Evolutionary conservation across 2,797 vertebrate species (phyloP).

Genomic region (Sphaeramia orbicularis): DNA sequence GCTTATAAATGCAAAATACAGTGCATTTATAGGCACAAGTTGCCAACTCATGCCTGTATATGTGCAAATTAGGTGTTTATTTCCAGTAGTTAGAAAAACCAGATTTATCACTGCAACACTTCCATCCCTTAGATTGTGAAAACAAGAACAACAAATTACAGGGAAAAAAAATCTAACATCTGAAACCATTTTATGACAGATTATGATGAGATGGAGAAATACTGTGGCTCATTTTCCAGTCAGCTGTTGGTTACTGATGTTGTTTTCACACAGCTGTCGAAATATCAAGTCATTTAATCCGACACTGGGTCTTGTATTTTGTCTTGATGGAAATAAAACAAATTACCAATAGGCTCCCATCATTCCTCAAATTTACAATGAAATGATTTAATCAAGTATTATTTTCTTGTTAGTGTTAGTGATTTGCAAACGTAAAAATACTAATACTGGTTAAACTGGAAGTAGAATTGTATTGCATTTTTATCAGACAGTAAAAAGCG

Average conservation of each 20-base stretch:
- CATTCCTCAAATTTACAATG: constrained; percentile 25
- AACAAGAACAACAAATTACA: constrained; percentile 41
- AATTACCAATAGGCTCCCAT: constrained; percentile 37
- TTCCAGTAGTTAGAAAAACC: constrained; percentile 5
- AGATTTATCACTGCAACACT: constrained; percentile 10
- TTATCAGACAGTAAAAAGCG: not conserved
- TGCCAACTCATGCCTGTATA: not conserved
- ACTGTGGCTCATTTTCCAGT: constrained; percentile 22
- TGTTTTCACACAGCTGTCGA: constrained; percentile 49
- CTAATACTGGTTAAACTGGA: not conserved
- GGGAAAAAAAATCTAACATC: constrained; percentile 26
- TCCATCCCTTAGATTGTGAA: not conserved
- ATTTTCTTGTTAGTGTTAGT: constrained; percentile 18
- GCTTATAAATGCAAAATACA: constrained; percentile 10
- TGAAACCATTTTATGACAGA: constrained; percentile 26
- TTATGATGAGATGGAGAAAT: constrained; percentile 39
- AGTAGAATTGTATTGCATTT: not conserved
- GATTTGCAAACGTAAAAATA: constrained; percentile 30
- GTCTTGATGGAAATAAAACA: constrained; percentile 42
- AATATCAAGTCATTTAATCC: constrained; percentile 53
- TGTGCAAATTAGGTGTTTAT: constrained; percentile 12
- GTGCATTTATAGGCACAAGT: not conserved
- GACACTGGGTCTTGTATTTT: constrained; percentile 16
- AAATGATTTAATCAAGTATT: constrained; percentile 45
- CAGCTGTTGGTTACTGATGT: constrained; percentile 47